Evolutionary conservation across 2,113 vertebrate genomes (phyloP).

Genomic region (Willisornis vidua): DNA sequence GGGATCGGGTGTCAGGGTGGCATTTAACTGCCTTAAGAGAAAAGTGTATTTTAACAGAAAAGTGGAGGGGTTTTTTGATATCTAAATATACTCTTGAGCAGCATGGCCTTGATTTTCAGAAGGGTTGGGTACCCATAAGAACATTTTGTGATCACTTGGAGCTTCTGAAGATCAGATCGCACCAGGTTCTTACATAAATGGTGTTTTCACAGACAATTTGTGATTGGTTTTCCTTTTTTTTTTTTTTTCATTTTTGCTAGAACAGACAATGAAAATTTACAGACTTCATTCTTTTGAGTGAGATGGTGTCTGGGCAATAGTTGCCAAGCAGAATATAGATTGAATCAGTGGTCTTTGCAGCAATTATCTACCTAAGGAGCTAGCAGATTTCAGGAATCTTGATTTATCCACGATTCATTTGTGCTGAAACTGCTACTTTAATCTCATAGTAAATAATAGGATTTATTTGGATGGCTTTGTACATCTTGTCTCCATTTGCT

Average conservation of each 20-base stretch:
- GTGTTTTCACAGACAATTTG: not conserved
- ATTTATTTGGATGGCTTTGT: not conserved
- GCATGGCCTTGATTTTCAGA: not conserved
- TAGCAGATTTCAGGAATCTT: not conserved
- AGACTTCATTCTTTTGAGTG: not conserved
- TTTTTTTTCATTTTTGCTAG: not conserved
- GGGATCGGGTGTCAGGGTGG: too few species aligned
- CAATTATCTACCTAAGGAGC: not conserved
- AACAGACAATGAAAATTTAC: not conserved
- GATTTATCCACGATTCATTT: not conserved
- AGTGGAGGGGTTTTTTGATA: rapidly evolving
- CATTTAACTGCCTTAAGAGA: too few species aligned
- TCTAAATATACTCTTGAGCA: not conserved
- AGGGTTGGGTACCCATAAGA: not conserved
- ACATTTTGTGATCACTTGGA: not conserved
- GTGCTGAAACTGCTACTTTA: not conserved
- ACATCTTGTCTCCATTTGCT: not conserved
- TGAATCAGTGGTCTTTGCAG: not conserved
- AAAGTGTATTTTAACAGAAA: not conserved
- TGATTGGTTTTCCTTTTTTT: not conserved
- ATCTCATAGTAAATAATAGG: not conserved
- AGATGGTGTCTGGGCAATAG: not conserved
- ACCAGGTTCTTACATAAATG: not conserved
- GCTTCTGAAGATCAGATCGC: not conserved
- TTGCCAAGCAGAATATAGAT: not conserved